Evolutionary conservation across 2,888 invertebrate species (phyloP), one percentile per base, ranked within the genome.

Genomic region (Lycocerus yunnanus): DNA sequence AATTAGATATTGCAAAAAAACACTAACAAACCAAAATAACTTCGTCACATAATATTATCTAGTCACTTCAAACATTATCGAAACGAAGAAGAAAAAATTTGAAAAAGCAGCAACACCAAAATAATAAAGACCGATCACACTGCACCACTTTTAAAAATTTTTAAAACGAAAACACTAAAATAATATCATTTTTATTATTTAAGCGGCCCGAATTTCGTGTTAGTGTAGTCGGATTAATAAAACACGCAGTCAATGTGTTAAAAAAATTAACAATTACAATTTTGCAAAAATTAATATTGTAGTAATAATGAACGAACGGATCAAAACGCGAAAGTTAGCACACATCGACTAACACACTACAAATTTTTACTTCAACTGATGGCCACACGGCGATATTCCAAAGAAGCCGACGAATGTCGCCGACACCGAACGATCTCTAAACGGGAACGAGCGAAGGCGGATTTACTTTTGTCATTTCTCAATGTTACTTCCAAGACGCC

Each of bases 341-440:
- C 18, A 69, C 65, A 68, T 69, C 76, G 66, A 76, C 66, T 75
- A 71, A 69, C 76, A 77, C 74, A 75, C 77, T 58, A 73, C 78
- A 60, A 80, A 80, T 81, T 78, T 81, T 79, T 81, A 78, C 81
- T 80, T 79, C 81, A 82, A 84, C 85, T 85, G 85, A 82, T 83
- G 81, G 82, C 73, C 81, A 73, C 78, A 81, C 80, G 82, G 80
- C 82, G 81, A 83, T 83, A 82, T 83, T 83, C 83, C 83, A 83
- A 79, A 83, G 82, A 82, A 82, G 78, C 82, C 84, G 84, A 84
- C 80, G 77, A 77, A 79, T 68, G 73, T 80, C 83, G 84, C 81
- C 74, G 73, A 73, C 72, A 71, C 58, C 72, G 24, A 58, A 72
- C 76, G 77, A 76, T 60, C 71, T 58, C 20, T 16, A 68, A 69